Percentiles rank a stretch among this genome's conserved stretches.
phyloP scores from a whole-genome alignment of 2,888 invertebrate genomes.

The Celastrina argiolus region DNA sequence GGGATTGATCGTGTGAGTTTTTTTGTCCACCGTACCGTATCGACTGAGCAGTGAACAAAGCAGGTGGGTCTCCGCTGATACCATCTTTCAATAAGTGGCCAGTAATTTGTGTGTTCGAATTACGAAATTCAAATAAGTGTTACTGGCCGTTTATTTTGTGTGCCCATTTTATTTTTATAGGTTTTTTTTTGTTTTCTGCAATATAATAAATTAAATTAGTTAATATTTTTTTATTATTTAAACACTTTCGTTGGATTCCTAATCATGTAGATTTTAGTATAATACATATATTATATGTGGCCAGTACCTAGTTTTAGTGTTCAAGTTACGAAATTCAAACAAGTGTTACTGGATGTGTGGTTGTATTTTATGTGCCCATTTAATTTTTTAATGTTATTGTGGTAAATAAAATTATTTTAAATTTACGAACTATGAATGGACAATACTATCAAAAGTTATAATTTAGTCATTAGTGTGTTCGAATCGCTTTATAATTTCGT shows the following conservation, averaged over 20 bases:
- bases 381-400: no score
- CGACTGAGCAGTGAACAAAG: conserved; percentile 19
- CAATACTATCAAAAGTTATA: no score
- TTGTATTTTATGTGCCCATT: not conserved
- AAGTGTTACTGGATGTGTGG: not conserved
- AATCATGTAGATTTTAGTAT: no score
- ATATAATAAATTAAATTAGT: not conserved
- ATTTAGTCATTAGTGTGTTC: no score
- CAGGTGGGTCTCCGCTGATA: conserved; percentile 14
- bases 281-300: no score
- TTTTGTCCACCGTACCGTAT: conserved; percentile 22
- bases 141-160: conserved; percentile 4
- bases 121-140: not conserved
- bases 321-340: not conserved
- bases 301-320: conserved; percentile 8
- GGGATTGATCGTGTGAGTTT: conserved; percentile 22
- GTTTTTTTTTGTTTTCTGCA: conserved; percentile 18
- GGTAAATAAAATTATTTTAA: no score
- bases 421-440: no score
- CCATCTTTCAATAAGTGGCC: conserved; percentile 9
- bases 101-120: conserved; percentile 11
- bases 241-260: no score
- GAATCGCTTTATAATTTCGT: no score
- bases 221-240: not conserved
- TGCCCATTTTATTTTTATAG: not conserved